A percentile compares a stretch with the other conserved stretches of the same genome.
Conservation (phyloP, 2,888 invertebrate genomes). For the Panopea generosa region DNA sequence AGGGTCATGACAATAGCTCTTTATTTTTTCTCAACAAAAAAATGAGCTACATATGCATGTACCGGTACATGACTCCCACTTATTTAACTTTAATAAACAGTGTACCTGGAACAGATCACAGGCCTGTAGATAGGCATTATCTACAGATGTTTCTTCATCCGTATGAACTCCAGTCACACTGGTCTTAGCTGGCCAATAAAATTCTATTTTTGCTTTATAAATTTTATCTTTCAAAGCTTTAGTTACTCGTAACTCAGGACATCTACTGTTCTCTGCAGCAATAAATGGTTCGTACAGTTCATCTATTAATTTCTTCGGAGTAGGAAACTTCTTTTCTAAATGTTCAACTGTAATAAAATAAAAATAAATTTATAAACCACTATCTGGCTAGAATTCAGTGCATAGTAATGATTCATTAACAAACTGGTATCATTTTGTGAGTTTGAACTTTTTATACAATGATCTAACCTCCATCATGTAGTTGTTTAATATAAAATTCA, state of each 20-base stretch:
- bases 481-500: too few species aligned
- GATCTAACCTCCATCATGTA: too few species aligned
- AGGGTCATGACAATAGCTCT: too few species aligned
- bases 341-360: slow-evolving; percentile 46
- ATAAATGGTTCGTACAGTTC: slow-evolving; percentile 52
- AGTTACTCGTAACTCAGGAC: slow-evolving; percentile 28
- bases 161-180: slow-evolving; percentile 47
- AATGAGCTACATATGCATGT: too few species aligned
- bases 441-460: too few species aligned
- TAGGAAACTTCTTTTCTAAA: slow-evolving; percentile 38
- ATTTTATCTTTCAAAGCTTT: slow-evolving; percentile 24
- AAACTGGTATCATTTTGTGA: too few species aligned
- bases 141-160: slow-evolving; percentile 33
- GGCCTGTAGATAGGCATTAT: slow-evolving; percentile 60
- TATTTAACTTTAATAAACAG: too few species aligned
- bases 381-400: too few species aligned
- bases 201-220: slow-evolving; percentile 47
- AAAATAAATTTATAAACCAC: too few species aligned
- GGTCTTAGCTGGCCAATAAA: slow-evolving; percentile 56
- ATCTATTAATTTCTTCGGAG: slow-evolving; percentile 55
- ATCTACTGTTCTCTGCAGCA: slow-evolving; percentile 17
- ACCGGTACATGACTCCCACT: too few species aligned
- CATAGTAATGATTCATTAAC: too few species aligned
- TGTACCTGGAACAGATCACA: slow-evolving; percentile 62
- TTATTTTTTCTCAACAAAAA: too few species aligned